Conservation (phyloP, 2,888 invertebrate genomes). For the Hipparchia sbordonii region DNA sequence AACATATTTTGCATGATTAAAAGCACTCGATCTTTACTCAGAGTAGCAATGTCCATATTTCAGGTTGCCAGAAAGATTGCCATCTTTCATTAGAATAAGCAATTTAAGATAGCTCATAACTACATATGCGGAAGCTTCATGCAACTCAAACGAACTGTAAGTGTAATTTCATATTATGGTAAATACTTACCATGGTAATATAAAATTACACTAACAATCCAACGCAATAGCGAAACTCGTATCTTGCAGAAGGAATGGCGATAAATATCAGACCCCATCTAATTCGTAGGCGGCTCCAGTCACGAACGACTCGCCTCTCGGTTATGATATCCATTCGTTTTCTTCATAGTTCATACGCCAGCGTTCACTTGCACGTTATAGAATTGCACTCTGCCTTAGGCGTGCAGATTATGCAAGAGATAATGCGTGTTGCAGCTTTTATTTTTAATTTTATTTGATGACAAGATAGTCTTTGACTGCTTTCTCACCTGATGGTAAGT, state of each 20-base stretch:
- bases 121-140: too few species aligned
- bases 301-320: constrained; percentile 25
- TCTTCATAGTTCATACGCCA: background rate
- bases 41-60: too few species aligned
- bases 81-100: too few species aligned
- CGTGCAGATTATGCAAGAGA: constrained; percentile 14
- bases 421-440: background rate
- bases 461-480: too few species aligned
- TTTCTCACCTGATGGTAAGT: too few species aligned
- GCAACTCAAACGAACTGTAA: too few species aligned
- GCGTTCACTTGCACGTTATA: constrained; percentile 16
- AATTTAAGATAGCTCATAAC: too few species aligned
- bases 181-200: background rate
- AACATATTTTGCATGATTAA: too few species aligned
- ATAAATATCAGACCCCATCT: constrained; percentile 18
- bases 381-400: constrained; percentile 19
- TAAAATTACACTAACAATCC: background rate
- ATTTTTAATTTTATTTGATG: too few species aligned
- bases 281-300: constrained; percentile 26
- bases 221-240: background rate
- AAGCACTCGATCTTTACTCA: too few species aligned
- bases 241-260: background rate
- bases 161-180: too few species aligned
- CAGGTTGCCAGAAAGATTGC: too few species aligned
- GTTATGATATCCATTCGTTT: constrained; percentile 13